Conservation (phyloP, 1,140 invertebrate genomes). For the Bombus vancouverensis region DNA sequence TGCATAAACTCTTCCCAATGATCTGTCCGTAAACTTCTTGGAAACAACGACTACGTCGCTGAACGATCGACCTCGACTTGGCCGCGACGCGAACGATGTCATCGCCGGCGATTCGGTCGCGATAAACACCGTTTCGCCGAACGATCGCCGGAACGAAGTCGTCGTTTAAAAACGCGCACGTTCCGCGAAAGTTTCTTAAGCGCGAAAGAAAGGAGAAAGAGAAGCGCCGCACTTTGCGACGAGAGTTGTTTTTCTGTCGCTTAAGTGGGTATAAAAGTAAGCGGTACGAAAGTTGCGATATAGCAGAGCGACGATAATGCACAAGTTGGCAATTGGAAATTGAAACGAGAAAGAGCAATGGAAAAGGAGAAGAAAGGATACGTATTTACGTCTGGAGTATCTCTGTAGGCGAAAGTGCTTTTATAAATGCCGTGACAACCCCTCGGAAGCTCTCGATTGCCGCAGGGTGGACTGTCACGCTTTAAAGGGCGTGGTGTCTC, state of each 20-base stretch:
- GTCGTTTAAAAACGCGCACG: not conserved
- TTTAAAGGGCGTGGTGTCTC: conserved; percentile 23
- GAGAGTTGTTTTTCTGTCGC: not conserved
- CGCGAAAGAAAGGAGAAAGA: not conserved
- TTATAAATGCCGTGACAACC: conserved; percentile 32
- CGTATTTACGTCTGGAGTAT: not conserved
- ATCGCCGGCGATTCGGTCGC: too few relatives aligned
- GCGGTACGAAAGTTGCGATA: not conserved
- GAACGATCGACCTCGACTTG: too few relatives aligned
- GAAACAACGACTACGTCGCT: too few relatives aligned
- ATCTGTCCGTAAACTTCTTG: too few relatives aligned
- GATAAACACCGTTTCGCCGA: too few relatives aligned
- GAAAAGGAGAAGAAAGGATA: not conserved
- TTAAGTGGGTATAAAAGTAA: not conserved
- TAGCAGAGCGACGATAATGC: not conserved
- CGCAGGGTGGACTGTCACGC: not conserved
- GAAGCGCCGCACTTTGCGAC: not conserved
- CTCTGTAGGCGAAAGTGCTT: conserved; percentile 16
- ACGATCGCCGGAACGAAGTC: not conserved
- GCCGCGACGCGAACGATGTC: too few relatives aligned
- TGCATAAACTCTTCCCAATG: too few relatives aligned
- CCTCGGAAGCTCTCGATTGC: conserved; percentile 21
- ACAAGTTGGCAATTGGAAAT: conserved; percentile 1
- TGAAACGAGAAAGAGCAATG: not conserved
- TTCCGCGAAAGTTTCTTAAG: not conserved